Percentiles rank a stretch among this genome's conserved stretches.
These are phyloP conservation scores for Euwallacea fornicatus DNA, from an alignment of 1,140 invertebrate species.

Conservation along the genomic window DNA sequence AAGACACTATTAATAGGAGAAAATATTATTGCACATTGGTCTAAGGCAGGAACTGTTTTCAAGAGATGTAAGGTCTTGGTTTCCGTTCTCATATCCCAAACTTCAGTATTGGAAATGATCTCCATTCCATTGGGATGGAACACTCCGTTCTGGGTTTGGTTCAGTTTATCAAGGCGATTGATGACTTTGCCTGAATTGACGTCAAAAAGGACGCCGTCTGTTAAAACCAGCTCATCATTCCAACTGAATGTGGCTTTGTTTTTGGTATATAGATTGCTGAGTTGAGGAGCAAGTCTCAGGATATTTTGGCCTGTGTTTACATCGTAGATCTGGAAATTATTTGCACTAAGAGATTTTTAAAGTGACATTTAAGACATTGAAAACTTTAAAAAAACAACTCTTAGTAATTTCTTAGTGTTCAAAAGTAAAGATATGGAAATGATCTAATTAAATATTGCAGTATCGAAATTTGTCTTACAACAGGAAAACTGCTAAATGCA, in stretches of 20 bases:
- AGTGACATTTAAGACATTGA: not conserved
- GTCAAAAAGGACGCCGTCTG: constrained; percentile 97
- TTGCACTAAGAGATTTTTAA: no score
- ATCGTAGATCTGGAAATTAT: constrained; percentile 78
- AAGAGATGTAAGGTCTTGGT: constrained; percentile 91
- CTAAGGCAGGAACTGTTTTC: constrained; percentile 88
- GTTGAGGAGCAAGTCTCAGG: constrained; percentile 72
- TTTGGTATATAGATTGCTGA: constrained; percentile 89
- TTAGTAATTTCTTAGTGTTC: not conserved
- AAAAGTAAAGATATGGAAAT: not conserved
- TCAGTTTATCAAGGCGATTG: constrained; percentile 98
- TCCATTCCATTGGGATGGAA: constrained; percentile 98
- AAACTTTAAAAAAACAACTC: not conserved
- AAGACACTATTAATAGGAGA: constrained; percentile 69
- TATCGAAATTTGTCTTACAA: not conserved
- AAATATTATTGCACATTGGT: constrained; percentile 82
- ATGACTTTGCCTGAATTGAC: constrained; percentile 83
- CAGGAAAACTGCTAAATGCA: no score
- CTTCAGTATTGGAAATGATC: constrained; percentile 83
- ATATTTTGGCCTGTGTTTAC: constrained; percentile 77
- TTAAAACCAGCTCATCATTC: constrained; percentile 90
- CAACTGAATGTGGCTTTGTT: constrained; percentile 94
- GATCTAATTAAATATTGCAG: not conserved
- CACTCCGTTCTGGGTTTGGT: constrained; percentile 90
- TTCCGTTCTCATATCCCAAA: constrained; percentile 98